Conservation (phyloP, 2,113 vertebrate species). For the Anas platyrhynchos region DNA sequence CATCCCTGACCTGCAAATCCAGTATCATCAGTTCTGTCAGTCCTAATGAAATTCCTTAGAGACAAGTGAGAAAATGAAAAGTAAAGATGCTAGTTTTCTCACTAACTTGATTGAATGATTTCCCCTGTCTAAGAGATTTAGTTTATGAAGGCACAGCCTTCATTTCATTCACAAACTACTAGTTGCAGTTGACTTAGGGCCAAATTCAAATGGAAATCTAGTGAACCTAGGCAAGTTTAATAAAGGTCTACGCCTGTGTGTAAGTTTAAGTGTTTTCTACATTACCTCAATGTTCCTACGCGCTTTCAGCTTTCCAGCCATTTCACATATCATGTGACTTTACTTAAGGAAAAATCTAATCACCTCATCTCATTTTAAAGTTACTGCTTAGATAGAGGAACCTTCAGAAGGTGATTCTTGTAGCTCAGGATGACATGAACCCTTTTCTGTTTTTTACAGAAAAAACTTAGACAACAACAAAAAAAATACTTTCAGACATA, state of each 20-base stretch:
- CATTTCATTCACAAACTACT: constrained; percentile 50
- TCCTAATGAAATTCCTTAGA: constrained; percentile 28
- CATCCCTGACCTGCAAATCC: background rate
- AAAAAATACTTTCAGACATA: background rate
- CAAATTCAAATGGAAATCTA: constrained; percentile 9
- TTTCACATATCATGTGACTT: background rate
- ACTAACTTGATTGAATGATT: constrained; percentile 49
- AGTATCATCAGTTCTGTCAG: constrained; percentile 28
- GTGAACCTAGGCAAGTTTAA: background rate
- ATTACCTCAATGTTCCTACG: background rate
- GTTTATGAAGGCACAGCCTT: constrained; percentile 40
- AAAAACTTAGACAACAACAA: background rate
- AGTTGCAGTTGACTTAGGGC: background rate
- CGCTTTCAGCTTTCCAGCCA: background rate
- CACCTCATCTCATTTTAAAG: background rate
- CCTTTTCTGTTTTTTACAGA: background rate
- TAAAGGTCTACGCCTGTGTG: background rate
- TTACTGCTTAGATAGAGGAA: background rate
- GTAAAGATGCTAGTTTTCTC: constrained; percentile 55
- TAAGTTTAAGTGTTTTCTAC: background rate
- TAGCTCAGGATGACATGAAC: background rate
- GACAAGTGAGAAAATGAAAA: background rate
- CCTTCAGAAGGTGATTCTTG: background rate
- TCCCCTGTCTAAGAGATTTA: constrained; percentile 43
- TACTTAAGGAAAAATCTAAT: background rate